Evolutionary conservation across 2,113 vertebrate species (phyloP).

Genomic region (Microcebus murinus): DNA sequence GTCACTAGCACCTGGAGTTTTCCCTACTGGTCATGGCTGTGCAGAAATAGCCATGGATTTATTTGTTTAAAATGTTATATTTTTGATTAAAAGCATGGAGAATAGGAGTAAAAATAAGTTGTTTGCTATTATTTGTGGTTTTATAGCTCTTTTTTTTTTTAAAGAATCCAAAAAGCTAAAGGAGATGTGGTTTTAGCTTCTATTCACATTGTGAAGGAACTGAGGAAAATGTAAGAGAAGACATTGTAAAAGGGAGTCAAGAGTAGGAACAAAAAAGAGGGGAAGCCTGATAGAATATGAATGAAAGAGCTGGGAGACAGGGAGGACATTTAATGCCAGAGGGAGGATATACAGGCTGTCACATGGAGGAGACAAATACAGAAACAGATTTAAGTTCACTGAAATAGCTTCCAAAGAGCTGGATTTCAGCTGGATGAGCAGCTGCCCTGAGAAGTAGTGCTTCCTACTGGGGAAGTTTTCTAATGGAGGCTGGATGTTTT

Average conservation of each 20-base stretch:
- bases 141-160: neutral
- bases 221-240: neutral
- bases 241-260: neutral
- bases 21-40: neutral
- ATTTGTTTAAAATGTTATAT: neutral
- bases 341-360: neutral
- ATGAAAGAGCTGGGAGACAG: neutral
- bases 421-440: neutral
- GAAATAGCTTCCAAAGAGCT: neutral
- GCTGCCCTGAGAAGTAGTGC: neutral
- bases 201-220: conserved; percentile 11
- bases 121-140: conserved; percentile 28
- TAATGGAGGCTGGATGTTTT: neutral
- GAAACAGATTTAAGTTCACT: neutral
- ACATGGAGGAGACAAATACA: neutral
- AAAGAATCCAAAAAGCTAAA: too few species aligned
- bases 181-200: conserved; percentile 5
- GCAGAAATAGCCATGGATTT: neutral
- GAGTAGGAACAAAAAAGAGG: neutral
- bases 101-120: neutral
- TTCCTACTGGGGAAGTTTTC: neutral
- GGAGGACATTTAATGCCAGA: neutral
- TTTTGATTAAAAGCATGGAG: conserved; percentile 43
- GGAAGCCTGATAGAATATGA: neutral
- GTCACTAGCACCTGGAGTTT: neutral